Conservation (phyloP, 2,113 vertebrate species). For the Ciconia stormi region DNA sequence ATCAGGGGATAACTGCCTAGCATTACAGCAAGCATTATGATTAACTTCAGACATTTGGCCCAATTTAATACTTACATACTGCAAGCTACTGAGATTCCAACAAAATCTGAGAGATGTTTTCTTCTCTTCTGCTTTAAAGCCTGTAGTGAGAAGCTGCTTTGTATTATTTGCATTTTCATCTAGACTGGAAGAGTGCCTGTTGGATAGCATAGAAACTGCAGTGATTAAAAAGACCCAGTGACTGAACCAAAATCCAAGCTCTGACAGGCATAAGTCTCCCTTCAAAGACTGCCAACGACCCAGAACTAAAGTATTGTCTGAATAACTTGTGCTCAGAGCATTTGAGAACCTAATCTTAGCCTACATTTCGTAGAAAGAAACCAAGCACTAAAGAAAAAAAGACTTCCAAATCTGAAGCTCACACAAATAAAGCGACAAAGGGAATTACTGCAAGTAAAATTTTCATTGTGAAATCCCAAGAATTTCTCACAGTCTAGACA, state of each 20-base stretch:
- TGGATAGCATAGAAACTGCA: slow-evolving; percentile 23
- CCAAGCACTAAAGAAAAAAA: background rate
- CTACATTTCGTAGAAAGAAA: background rate
- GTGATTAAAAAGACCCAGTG: slow-evolving; percentile 28
- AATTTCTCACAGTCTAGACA: background rate
- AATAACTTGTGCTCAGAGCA: background rate
- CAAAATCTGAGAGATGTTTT: background rate
- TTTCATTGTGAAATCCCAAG: background rate
- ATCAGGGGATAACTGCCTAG: background rate
- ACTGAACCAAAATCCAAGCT: slow-evolving; percentile 32
- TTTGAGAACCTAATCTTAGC: slow-evolving; percentile 17
- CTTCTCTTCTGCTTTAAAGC: background rate
- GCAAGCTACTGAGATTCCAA: background rate
- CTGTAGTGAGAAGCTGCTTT: slow-evolving; percentile 25
- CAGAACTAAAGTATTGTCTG: slow-evolving; percentile 43
- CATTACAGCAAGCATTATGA: background rate
- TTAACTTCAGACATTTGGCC: background rate
- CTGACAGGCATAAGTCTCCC: slow-evolving; percentile 33
- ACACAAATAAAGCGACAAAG: background rate
- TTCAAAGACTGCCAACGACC: slow-evolving; percentile 24
- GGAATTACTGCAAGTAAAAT: background rate
- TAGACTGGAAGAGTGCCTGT: slow-evolving; percentile 19
- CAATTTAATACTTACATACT: background rate
- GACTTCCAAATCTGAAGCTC: background rate
- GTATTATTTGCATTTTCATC: slow-evolving; percentile 52